These are phyloP conservation scores for Wiebesia pumilae DNA, from an alignment of 1,140 invertebrate genomes.

Conservation along the genomic window DNA sequence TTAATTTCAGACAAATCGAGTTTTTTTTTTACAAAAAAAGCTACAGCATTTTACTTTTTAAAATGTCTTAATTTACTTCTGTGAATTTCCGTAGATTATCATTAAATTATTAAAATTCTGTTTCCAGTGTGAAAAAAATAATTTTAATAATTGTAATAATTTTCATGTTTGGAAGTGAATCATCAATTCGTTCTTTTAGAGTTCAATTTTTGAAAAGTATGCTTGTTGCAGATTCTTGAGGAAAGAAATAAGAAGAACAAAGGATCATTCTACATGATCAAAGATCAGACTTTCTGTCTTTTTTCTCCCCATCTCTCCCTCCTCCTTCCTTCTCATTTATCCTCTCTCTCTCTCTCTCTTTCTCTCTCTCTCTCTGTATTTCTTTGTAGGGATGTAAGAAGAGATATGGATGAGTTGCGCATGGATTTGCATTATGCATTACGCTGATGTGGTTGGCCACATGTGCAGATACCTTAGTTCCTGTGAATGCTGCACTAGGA, in stretches of 20 bases:
- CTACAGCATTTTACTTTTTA: too few relatives aligned
- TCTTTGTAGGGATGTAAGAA: neutral
- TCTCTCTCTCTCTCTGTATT: neutral
- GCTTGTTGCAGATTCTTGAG: neutral
- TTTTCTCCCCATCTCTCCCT: neutral
- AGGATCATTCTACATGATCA: neutral
- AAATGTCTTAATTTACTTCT: too few relatives aligned
- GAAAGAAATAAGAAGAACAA: neutral
- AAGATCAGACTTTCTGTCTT: too few relatives aligned
- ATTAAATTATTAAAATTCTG: neutral
- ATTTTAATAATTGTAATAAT: too few relatives aligned
- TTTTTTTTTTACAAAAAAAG: too few relatives aligned
- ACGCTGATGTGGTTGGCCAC: slow-evolving; percentile 47
- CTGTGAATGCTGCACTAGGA: neutral
- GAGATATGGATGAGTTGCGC: neutral
- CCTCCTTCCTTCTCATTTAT: too few relatives aligned
- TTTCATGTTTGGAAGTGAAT: neutral
- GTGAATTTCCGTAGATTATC: too few relatives aligned
- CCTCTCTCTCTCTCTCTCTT: neutral
- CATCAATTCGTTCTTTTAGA: neutral
- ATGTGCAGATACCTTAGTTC: neutral
- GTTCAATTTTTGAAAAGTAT: neutral
- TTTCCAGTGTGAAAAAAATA: neutral
- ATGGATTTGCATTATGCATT: slow-evolving; percentile 67
- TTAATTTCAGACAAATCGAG: too few relatives aligned